Conservation (phyloP, 2,797 vertebrate genomes). For the Lycodopsis pacificus region DNA sequence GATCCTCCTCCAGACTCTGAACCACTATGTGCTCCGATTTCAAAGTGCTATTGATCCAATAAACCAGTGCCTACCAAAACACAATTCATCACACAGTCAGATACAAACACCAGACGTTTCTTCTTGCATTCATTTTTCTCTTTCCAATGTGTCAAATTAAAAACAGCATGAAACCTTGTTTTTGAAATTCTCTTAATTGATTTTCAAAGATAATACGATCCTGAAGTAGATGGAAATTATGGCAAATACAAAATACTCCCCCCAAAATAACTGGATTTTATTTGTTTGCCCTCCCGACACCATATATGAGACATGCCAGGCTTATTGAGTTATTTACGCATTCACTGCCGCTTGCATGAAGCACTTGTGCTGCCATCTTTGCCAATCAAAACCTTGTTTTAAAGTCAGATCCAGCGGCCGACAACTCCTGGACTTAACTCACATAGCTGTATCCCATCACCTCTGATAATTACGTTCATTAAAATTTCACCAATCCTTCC, state of each 20-base stretch:
- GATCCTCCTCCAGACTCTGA: conserved; percentile 91
- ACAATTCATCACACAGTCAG: conserved; percentile 62
- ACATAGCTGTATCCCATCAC: conserved; percentile 59
- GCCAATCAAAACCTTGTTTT: conserved; percentile 38
- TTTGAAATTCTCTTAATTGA: neutral
- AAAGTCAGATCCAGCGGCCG: conserved; percentile 34
- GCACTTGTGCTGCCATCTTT: conserved; percentile 32
- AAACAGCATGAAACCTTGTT: conserved; percentile 29
- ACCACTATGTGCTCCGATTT: conserved; percentile 92
- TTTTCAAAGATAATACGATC: conserved; percentile 24
- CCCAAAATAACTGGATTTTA: conserved; percentile 9
- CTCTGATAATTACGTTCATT: conserved; percentile 73
- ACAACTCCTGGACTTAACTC: conserved; percentile 9
- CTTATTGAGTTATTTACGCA: conserved; percentile 33
- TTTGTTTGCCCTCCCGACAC: conserved; percentile 6
- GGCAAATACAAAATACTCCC: conserved; percentile 12
- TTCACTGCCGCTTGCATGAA: conserved; percentile 27
- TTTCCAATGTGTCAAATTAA: conserved; percentile 20
- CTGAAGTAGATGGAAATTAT: conserved; percentile 18
- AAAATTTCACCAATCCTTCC: conserved; percentile 69
- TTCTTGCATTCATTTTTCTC: conserved; percentile 16
- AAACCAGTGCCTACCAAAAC: conserved; percentile 83
- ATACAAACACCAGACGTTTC: conserved; percentile 43
- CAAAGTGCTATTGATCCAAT: conserved; percentile 92
- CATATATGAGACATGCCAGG: conserved; percentile 2